A percentile compares a stretch with the other conserved stretches of the same genome.
phyloP scores from a whole-genome alignment of 2,888 invertebrate genomes.

The Spisula solida region DNA sequence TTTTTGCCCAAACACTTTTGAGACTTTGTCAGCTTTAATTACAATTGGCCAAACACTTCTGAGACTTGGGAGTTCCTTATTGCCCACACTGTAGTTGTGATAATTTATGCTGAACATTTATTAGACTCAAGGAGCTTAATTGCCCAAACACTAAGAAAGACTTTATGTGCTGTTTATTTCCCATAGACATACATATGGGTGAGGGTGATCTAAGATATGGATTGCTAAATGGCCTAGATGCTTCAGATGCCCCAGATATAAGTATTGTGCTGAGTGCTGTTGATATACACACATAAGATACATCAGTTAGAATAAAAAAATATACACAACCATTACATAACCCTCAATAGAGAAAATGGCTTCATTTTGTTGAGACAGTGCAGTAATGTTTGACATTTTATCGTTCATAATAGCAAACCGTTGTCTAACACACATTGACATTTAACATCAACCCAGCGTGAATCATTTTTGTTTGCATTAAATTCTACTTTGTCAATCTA shows the following conservation, averaged over 20 bases:
- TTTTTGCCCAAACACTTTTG: background rate
- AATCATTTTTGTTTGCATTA: background rate
- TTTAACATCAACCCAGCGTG: constrained; percentile 5
- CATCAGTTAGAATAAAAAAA: background rate
- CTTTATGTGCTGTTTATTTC: too few species aligned
- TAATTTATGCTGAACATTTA: background rate
- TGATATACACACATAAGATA: background rate
- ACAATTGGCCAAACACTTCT: background rate
- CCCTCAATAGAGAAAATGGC: background rate
- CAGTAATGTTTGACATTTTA: background rate
- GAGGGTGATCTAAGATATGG: too few species aligned
- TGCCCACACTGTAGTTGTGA: too few species aligned
- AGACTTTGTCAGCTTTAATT: too few species aligned
- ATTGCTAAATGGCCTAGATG: too few species aligned
- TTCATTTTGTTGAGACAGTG: background rate
- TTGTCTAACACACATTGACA: background rate
- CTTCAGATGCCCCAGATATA: too few species aligned
- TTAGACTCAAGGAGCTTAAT: background rate
- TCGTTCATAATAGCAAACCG: background rate
- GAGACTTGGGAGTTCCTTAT: background rate
- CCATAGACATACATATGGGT: too few species aligned
- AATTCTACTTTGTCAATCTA: background rate
- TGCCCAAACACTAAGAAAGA: background rate
- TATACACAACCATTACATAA: background rate
- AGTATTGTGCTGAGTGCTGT: too few species aligned